Evolutionary conservation across 1,140 invertebrate genomes (phyloP).

Genomic region (Drosophila punjabiensis): DNA sequence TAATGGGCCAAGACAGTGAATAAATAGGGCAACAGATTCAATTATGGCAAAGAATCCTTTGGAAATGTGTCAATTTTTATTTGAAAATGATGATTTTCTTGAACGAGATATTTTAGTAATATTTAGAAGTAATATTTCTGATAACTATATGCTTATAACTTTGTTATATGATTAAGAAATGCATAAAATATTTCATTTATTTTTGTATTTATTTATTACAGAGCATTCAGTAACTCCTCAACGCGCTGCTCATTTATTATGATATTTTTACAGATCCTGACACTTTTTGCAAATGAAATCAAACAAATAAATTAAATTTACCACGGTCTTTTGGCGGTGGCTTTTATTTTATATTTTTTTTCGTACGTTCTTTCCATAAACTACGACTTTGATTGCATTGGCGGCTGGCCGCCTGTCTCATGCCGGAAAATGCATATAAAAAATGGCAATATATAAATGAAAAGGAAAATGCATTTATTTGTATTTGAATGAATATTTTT

Average conservation of each 20-base stretch:
- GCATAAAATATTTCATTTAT: not conserved
- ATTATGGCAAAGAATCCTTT: not conserved
- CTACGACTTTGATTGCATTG: constrained; percentile 48
- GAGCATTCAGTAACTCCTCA: not conserved
- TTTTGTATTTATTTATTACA: not conserved
- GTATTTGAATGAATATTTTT: constrained; percentile 68
- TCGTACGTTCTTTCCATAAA: constrained; percentile 30
- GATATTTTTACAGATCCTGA: constrained; percentile 37
- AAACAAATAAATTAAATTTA: constrained; percentile 72
- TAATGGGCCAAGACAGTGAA: constrained; percentile 14
- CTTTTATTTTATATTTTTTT: constrained; percentile 29
- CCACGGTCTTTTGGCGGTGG: constrained; percentile 49
- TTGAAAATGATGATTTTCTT: not conserved
- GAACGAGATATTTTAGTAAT: not conserved
- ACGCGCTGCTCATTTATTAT: constrained; percentile 34
- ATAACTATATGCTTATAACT: not conserved
- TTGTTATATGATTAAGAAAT: too few relatives aligned
- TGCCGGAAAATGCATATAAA: constrained; percentile 43
- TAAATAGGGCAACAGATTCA: constrained; percentile 1
- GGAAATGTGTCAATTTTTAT: not conserved
- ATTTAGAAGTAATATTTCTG: not conserved
- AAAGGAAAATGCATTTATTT: constrained; percentile 49
- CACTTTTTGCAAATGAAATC: constrained; percentile 60
- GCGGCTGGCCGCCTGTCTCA: constrained; percentile 35
- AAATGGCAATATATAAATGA: constrained; percentile 45